Percentiles rank a stretch among this genome's conserved stretches.
Evolutionary conservation across 2,888 invertebrate genomes (phyloP).

Genomic region (Drosophila parthenogenetica): DNA sequence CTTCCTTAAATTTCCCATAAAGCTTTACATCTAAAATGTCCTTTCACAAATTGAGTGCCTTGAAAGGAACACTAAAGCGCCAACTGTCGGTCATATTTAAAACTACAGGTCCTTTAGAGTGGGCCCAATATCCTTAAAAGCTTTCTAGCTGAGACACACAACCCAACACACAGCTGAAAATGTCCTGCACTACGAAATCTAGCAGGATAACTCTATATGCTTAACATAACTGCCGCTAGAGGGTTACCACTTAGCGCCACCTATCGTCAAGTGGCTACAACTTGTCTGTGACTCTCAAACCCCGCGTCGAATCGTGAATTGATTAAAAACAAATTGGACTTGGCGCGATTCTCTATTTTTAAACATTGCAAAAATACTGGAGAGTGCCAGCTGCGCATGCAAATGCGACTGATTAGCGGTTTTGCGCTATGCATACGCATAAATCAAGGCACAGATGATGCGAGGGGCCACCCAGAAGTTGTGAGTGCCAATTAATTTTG

Average conservation of each 20-base stretch:
- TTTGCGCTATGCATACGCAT: conserved; percentile 63
- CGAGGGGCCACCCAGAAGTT: conserved; percentile 72
- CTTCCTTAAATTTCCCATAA: too few species aligned
- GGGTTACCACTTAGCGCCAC: conserved; percentile 36
- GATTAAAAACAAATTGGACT: conserved; percentile 23
- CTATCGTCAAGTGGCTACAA: conserved; percentile 18
- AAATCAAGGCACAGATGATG: conserved; percentile 56
- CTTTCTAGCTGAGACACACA: conserved; percentile 24
- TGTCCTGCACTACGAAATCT: conserved; percentile 1
- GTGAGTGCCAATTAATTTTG: conserved; percentile 71
- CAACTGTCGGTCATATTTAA: not conserved
- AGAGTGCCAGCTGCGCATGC: conserved; percentile 60
- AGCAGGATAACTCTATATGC: conserved; percentile 25
- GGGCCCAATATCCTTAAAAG: conserved; percentile 14
- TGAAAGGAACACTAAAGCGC: conserved; percentile 6
- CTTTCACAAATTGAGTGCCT: too few species aligned
- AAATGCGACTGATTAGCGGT: conserved; percentile 69
- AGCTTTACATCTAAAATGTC: too few species aligned
- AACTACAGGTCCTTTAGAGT: not conserved
- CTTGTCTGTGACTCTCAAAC: conserved; percentile 45
- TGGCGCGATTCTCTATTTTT: conserved; percentile 45
- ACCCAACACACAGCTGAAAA: not conserved
- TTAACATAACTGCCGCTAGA: conserved; percentile 19
- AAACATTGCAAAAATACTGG: conserved; percentile 55
- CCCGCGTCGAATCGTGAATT: conserved; percentile 23